Evolutionary conservation across 2,797 vertebrate genomes (phyloP), one percentile per base, ranked within the genome.

Genomic region (Sebastes oblongus): DNA sequence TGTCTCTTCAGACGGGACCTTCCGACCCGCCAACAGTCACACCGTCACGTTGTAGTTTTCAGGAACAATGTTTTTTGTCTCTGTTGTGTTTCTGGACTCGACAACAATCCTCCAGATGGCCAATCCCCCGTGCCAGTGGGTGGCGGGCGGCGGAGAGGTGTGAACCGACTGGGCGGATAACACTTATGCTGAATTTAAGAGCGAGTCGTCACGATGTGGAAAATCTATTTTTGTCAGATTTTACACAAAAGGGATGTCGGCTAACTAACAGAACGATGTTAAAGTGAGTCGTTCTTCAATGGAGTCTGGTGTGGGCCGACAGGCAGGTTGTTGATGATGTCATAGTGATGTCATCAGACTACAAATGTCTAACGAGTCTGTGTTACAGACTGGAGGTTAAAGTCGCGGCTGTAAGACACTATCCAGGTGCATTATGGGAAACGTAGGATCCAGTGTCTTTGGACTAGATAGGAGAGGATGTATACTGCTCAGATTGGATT

Each of bases 71-170:
- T 32, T 32, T 66, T 67, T 77, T 77, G 82, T 77, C 39, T 60
- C 50, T 32, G 30, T 32, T 5, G 75, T 52, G 75, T 39, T 29
- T 30, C 5, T 78, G 80, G 76, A 80, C 80, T 36, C 34, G 34
- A 73, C 70, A 66, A 73, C 70, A 66, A 70, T 85, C 58, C 52
- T 88, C 87, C 87, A 90, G 87, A 88, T 90, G 86, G 85, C 71
- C 61, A 2, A 16, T 85, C 67, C 80, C 70, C 29, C 20, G 39
- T 52, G 67, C 9, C 13, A 42, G 83, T 84, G 85, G 83, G 83
- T 8, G 88, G 13, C 68, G 66, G 86, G 13, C 66, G 68, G 82
- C 27, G 30, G 66, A 34, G 56, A 24, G 8, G 75, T 27, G 88
- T 68, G 83, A 89, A 89, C 68, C 69, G 46, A 73, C 69, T 10